Evolutionary conservation across 2,888 invertebrate species (phyloP).

Genomic region (Dichetophora obliterata): DNA sequence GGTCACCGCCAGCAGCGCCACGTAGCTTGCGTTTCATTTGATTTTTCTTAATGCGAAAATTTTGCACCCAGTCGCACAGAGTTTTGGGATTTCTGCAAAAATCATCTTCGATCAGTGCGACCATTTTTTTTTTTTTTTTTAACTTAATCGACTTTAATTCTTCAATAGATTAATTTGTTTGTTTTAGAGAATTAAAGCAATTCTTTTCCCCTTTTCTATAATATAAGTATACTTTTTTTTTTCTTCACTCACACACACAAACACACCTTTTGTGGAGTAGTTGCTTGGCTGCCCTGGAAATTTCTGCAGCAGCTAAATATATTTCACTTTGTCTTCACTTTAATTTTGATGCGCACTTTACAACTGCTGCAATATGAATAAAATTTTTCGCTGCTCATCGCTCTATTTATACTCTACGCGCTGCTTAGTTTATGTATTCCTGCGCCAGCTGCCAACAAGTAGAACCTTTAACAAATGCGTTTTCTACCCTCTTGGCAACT

Average conservation of each 20-base stretch:
- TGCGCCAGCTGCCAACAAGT: conserved; percentile 39
- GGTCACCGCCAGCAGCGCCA: conserved; percentile 69
- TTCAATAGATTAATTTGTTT: too few species aligned
- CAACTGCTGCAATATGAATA: conserved; percentile 41
- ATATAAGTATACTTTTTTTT: not conserved
- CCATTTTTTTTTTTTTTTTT: conserved; percentile 46
- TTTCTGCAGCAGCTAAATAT: not conserved
- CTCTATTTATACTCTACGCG: conserved; percentile 28
- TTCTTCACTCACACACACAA: conserved; percentile 12
- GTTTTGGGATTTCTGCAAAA: conserved; percentile 58
- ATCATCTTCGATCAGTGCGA: conserved; percentile 49
- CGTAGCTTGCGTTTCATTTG: conserved; percentile 70
- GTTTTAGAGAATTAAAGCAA: not conserved
- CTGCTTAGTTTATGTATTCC: conserved; percentile 36
- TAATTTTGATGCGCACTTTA: not conserved
- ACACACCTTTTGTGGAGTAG: conserved; percentile 43
- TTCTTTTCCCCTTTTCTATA: not conserved
- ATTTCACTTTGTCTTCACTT: not conserved
- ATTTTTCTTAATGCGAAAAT: conserved; percentile 72
- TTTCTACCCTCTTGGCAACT: not conserved
- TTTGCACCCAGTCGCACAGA: conserved; percentile 72
- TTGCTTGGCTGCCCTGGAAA: conserved; percentile 12
- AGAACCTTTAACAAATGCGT: not conserved
- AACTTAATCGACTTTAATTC: too few species aligned
- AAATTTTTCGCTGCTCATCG: not conserved